A percentile compares a stretch with the other conserved stretches of the same genome.
These are phyloP conservation scores for Pteronura brasiliensis DNA, from an alignment of 2,113 vertebrate species.

Conservation along the genomic window DNA sequence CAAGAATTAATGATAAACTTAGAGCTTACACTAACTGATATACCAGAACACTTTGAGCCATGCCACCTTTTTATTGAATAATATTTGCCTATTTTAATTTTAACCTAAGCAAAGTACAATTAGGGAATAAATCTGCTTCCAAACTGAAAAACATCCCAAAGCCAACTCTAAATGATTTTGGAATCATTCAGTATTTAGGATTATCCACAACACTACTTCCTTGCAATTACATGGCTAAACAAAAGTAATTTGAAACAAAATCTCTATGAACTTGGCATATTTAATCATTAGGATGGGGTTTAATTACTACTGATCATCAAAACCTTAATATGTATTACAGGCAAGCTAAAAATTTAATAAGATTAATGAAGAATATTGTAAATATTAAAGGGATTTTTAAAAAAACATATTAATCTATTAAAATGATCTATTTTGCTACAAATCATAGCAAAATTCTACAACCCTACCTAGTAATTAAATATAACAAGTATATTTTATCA, in stretches of 20 bases:
- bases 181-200: neutral
- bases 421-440: neutral
- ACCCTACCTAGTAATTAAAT: neutral
- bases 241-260: neutral
- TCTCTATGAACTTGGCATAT: slow-evolving; percentile 1
- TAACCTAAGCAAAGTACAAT: neutral
- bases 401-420: neutral
- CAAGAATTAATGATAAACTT: neutral
- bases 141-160: neutral
- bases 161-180: slow-evolving; percentile 34
- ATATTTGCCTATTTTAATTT: slow-evolving; percentile 2
- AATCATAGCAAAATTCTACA: neutral
- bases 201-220: neutral
- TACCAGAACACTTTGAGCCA: neutral
- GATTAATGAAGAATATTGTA: neutral
- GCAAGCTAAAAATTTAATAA: neutral
- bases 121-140: neutral
- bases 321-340: neutral
- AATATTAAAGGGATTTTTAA: neutral
- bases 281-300: neutral
- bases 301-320: neutral
- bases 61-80: neutral
- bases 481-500: neutral
- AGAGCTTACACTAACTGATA: neutral
- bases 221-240: neutral